Evolutionary conservation across 2,888 invertebrate species (phyloP), one percentile per base, ranked within the genome.

Genomic region (Melieria omissa): DNA sequence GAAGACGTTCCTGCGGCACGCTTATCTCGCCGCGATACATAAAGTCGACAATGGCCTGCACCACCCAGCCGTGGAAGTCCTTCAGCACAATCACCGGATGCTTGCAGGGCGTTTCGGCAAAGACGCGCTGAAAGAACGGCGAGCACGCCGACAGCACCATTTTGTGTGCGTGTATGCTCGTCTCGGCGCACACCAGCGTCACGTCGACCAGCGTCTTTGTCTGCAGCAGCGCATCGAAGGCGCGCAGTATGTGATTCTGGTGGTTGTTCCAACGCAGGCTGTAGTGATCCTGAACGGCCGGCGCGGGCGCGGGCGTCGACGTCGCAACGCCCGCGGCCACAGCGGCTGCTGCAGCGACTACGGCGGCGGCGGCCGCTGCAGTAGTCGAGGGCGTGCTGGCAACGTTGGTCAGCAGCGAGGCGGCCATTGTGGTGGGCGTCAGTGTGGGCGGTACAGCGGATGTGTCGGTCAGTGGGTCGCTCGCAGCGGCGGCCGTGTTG

Each of bases 201-300:
- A 96, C 96, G 86, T 96, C 96, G 73, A 96, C 96, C 70, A 96
- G 90, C 8, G 93, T 92, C 88, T 95, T 95, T 41, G 93, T 93
- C 83, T 95, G 94, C 75, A 96, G 90, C 74, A 96, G 90, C n/a
- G 93, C 92, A 84, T 95, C 96, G 88, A 97, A 96, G 66, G 96
- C 93, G 81, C 93, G 91, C 79, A 96, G 90, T 84, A 97, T 92
- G 87, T 96, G 95, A 79, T 91, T 91, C 86, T 95, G 95, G 89
- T 96, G 96, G 89, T 96, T 96, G 90, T 95, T 95, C 96, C 96
- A 97, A 88, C 95, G 91, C 83, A 96, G 90, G 85, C 95, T 95
- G 88, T 95, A 96, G 88, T 95, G 95, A 85, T 95, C 94, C 88
- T 94, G 90, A 70, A 80, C 61, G 14, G 29, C 57, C 46, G 61